Percentiles rank a stretch among this genome's conserved stretches.
Evolutionary conservation across 2,797 vertebrate genomes (phyloP).

Genomic region (Coendou prehensilis): DNA sequence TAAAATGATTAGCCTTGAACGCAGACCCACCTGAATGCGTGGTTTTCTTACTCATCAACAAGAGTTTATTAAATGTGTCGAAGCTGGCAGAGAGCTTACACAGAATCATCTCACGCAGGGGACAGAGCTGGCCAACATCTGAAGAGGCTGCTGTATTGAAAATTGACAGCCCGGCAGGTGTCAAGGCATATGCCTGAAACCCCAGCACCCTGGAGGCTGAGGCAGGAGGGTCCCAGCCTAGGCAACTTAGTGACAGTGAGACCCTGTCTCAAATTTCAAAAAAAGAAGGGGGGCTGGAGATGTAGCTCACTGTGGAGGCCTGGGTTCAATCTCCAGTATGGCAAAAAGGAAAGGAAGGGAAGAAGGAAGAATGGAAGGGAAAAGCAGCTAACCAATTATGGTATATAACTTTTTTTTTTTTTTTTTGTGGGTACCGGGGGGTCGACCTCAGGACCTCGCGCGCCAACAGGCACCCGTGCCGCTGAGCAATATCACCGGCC

Average conservation of each 20-base stretch:
- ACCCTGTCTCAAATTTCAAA: neutral
- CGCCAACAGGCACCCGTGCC: too few species aligned
- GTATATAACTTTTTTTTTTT: neutral
- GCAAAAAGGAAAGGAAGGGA: neutral
- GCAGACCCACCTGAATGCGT: neutral
- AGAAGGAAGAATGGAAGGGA: neutral
- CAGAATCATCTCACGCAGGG: neutral
- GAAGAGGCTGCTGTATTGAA: neutral
- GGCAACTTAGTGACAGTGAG: neutral
- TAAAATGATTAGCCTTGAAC: neutral
- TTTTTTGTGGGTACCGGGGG: too few species aligned
- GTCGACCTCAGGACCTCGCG: too few species aligned
- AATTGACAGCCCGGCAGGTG: neutral
- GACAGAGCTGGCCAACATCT: neutral
- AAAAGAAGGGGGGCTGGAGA: too few species aligned
- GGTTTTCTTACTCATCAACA: neutral
- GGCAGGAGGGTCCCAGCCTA: neutral
- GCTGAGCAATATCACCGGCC: too few species aligned
- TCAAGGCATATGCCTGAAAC: neutral
- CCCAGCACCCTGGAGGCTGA: neutral
- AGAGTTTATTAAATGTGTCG: constrained; percentile 15
- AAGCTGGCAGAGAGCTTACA: neutral
- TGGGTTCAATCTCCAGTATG: neutral
- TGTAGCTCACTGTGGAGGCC: neutral
- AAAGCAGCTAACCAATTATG: neutral